phyloP scores from a whole-genome alignment of 1,140 invertebrate genomes.

The Drosophila parvula region DNA sequence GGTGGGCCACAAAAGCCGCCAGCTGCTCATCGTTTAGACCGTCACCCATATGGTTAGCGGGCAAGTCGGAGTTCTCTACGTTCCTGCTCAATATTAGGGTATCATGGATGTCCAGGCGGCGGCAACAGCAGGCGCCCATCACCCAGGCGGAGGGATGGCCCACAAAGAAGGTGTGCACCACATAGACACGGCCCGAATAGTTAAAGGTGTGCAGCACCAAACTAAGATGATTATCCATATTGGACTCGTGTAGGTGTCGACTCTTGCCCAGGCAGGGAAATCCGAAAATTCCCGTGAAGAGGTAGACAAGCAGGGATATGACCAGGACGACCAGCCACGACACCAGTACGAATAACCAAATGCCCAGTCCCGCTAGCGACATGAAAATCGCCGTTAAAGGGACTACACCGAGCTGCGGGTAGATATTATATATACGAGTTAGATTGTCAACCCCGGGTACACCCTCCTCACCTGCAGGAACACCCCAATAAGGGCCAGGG shows the following conservation, averaged over 20 bases:
- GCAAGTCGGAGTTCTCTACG: not conserved
- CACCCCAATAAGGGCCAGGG: slow-evolving; percentile 35
- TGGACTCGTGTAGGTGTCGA: not conserved
- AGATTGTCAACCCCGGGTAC: too few species aligned
- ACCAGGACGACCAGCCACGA: slow-evolving; percentile 32
- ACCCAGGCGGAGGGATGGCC: slow-evolving; percentile 24
- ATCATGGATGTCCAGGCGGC: slow-evolving; percentile 47
- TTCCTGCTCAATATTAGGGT: slow-evolving; percentile 35
- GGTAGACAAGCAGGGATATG: not conserved
- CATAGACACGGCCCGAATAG: slow-evolving; percentile 23
- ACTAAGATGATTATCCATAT: not conserved
- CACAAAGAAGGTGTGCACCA: slow-evolving; percentile 25
- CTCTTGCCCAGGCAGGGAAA: slow-evolving; percentile 40
- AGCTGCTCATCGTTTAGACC: slow-evolving; percentile 31
- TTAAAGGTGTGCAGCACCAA: not conserved
- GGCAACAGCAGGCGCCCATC: slow-evolving; percentile 23
- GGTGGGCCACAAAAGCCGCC: slow-evolving; percentile 54
- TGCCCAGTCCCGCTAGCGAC: slow-evolving; percentile 5
- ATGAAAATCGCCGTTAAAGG: slow-evolving; percentile 50
- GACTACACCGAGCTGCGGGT: slow-evolving; percentile 7
- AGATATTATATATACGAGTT: too few species aligned
- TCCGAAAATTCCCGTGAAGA: slow-evolving; percentile 6
- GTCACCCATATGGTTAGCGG: slow-evolving; percentile 21
- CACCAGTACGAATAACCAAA: slow-evolving; percentile 13
- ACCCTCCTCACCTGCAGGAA: slow-evolving; percentile 32